Percentiles rank a stretch among this genome's conserved stretches.
Evolutionary conservation across 2,888 invertebrate genomes (phyloP).

Genomic region (Lasius fuliginosus): DNA sequence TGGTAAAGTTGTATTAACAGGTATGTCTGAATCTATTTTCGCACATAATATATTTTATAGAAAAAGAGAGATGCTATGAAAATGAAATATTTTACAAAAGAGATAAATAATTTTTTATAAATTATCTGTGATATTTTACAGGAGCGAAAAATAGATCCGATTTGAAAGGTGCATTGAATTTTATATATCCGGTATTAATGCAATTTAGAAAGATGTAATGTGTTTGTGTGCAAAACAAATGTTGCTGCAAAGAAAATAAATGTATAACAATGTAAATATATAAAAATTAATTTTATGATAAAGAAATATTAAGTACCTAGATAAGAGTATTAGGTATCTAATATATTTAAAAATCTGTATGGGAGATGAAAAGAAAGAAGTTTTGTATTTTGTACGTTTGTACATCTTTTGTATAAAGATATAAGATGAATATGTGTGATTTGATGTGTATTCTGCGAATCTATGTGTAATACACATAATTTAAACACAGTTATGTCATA

Average conservation of each 20-base stretch:
- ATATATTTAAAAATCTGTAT: neutral
- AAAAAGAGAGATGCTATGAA: neutral
- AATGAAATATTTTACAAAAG: neutral
- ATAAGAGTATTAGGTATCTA: neutral
- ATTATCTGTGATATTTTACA: slow-evolving; percentile 80
- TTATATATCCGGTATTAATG: slow-evolving; percentile 97
- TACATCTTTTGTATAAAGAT: neutral
- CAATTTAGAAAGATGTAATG: slow-evolving; percentile 95
- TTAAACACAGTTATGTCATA: neutral
- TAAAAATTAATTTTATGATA: neutral
- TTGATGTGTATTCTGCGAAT: neutral
- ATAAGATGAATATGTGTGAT: neutral
- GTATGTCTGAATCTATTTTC: slow-evolving; percentile 79
- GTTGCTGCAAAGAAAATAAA: slow-evolving; percentile 13
- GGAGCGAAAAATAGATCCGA: slow-evolving; percentile 97
- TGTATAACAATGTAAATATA: neutral
- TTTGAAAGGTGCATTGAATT: slow-evolving; percentile 96
- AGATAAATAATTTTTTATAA: slow-evolving; percentile 20
- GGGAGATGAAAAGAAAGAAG: neutral
- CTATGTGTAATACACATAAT: neutral
- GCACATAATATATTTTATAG: neutral
- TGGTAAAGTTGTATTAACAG: slow-evolving; percentile 98
- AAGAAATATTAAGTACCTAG: neutral
- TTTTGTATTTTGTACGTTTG: slow-evolving; percentile 2
- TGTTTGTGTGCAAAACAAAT: slow-evolving; percentile 38